Base-by-base conservation (phyloP, 2,113 vertebrate genomes). In the Ctenodactylus gundi region DNA sequence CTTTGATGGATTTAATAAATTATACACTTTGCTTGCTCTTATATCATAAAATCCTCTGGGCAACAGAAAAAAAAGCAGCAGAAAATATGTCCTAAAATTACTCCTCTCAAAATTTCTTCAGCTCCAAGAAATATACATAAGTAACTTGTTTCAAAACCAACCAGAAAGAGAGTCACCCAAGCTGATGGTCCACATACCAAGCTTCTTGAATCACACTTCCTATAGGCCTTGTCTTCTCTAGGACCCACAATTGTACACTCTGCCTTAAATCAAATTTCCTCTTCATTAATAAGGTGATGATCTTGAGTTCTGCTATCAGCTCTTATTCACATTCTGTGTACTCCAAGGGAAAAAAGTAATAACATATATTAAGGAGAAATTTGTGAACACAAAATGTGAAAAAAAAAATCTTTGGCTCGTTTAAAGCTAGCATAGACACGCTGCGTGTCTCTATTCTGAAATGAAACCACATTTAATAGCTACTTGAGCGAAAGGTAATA, bases 391-490 rank as follows among this genome's bases (percentile, higher is more conserved):
- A 34, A 53, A 55, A 21, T 31, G n/a, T 36, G 51, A 64, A 84
- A 80, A 92, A 70, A 86, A 80, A 29, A 57, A 8, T 53, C 1
- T 34, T 55, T 41, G 25, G 2, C 12, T n/a, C 36, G 39, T 87
- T 85, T 49, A 57, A 77, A 41, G 41, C 60, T 13, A 41, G 25
- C 25, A 29, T 75, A 55, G 14, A 44, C 49, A 51, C 68, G 72
- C 90, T 76, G 64, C 29, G 25, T 46, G 75, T 68, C 46, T 39
- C 78, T 72, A 58, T n/a, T 77, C 15, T 76, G 36, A 93, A 93
- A 78, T 58, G 18, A 95, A 83, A 68, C 91, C n/a, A 36, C 21
- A 85, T 87, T 72, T 94, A 58, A 62, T 67, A 88, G 70, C 39
- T 70, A 44, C 39, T n/a, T 6, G 7, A 72, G 8, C 31, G 81